phyloP scores from a whole-genome alignment of 2,113 vertebrate genomes.

The Vulpes lagopus region DNA sequence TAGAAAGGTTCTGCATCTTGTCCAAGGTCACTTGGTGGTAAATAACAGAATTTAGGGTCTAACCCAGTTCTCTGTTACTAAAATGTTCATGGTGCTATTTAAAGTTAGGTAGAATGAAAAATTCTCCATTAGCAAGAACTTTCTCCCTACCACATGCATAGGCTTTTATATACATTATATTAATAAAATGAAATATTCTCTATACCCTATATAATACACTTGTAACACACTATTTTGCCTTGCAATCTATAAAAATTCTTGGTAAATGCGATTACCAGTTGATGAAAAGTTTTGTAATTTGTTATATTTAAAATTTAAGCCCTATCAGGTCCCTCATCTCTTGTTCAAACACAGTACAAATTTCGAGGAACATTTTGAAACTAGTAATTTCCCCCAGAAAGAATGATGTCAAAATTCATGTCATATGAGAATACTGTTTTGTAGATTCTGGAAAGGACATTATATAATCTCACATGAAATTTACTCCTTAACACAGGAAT shows the following conservation, averaged over 20 bases:
- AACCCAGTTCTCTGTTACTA: background rate
- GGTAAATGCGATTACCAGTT: background rate
- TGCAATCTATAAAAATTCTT: background rate
- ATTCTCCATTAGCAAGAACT: background rate
- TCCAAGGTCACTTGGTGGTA: background rate
- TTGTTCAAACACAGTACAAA: background rate
- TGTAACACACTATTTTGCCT: background rate
- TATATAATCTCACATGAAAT: slow-evolving; percentile 49
- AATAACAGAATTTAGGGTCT: background rate
- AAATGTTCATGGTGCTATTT: background rate
- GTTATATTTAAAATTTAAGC: background rate
- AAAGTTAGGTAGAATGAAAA: background rate
- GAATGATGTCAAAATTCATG: slow-evolving; percentile 60
- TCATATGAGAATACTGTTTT: slow-evolving; percentile 48
- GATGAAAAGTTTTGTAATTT: background rate
- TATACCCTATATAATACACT: background rate
- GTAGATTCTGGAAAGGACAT: slow-evolving; percentile 63
- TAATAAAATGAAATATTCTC: background rate
- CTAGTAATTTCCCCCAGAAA: slow-evolving; percentile 60
- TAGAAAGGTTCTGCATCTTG: background rate
- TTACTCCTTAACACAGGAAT: slow-evolving; percentile 17
- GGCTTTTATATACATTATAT: background rate
- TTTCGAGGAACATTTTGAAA: slow-evolving; percentile 27
- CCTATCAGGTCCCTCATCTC: background rate
- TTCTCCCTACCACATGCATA: background rate